Conservation (phyloP, 2,888 invertebrate species). For the Abscondita cerata region DNA sequence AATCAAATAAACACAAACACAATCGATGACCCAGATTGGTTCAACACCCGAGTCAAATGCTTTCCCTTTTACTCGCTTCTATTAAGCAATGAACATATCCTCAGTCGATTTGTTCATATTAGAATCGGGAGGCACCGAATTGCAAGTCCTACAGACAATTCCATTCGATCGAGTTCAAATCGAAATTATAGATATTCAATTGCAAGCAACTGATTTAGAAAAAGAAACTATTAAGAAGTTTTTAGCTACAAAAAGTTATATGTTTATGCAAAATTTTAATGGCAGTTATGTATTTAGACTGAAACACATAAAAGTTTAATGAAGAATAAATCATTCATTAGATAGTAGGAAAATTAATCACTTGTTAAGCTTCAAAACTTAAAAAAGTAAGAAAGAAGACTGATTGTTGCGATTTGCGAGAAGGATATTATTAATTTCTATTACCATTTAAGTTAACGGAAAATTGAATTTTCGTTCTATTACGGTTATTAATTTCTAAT, state of each 20-base stretch:
- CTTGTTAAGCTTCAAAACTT: slow-evolving; percentile 1
- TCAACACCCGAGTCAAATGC: slow-evolving; percentile 80
- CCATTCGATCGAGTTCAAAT: slow-evolving; percentile 63
- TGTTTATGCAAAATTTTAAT: slow-evolving; percentile 53
- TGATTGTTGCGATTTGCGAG: slow-evolving; percentile 3
- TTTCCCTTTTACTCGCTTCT: slow-evolving; percentile 84
- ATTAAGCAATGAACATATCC: slow-evolving; percentile 75
- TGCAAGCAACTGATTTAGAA: slow-evolving; percentile 50
- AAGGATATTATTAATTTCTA: too few species aligned
- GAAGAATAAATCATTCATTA: background rate
- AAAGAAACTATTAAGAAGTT: slow-evolving; percentile 55
- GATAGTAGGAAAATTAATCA: background rate
- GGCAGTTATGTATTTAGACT: slow-evolving; percentile 53
- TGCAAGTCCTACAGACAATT: slow-evolving; percentile 65
- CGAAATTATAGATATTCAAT: slow-evolving; percentile 57
- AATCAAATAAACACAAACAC: slow-evolving; percentile 63
- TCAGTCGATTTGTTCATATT: slow-evolving; percentile 75
- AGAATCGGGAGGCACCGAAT: slow-evolving; percentile 64
- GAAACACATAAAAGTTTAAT: slow-evolving; percentile 46
- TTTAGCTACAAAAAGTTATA: slow-evolving; percentile 54
- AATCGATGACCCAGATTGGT: slow-evolving; percentile 65
- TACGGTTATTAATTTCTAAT: too few species aligned
- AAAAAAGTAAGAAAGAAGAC: slow-evolving; percentile 12
- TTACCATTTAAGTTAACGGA: too few species aligned
- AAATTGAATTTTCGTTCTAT: too few species aligned